Conservation (phyloP, 2,797 vertebrate species). For the Petrocephalus schoutedeni region DNA sequence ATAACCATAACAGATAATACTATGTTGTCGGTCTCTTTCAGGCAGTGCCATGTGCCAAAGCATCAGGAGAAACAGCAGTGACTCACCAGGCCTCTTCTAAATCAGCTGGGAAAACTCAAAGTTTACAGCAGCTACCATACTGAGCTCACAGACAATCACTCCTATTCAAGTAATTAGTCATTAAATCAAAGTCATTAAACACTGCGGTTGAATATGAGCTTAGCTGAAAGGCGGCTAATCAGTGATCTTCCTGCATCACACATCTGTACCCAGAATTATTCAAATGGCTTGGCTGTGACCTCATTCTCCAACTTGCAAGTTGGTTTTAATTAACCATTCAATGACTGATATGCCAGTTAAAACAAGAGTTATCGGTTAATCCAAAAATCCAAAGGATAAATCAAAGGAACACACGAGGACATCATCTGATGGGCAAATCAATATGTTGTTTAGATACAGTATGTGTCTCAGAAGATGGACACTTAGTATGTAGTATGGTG, state of each 20-base stretch:
- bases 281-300: background rate
- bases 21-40: background rate
- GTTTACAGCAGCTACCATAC: background rate
- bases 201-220: background rate
- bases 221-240: background rate
- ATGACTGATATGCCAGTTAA: background rate
- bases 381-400: background rate
- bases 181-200: slow-evolving; percentile 9
- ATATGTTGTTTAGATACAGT: background rate
- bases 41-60: too few relatives aligned
- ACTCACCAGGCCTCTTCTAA: background rate
- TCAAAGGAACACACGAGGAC: background rate
- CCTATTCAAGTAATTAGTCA: background rate
- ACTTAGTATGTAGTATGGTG: background rate
- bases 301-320: background rate
- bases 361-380: background rate
- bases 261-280: background rate
- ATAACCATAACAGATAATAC: background rate
- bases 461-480: background rate
- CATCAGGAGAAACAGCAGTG: background rate
- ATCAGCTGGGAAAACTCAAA: background rate
- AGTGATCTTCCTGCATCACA: background rate
- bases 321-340: background rate
- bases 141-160: background rate
- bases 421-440: background rate